Evolutionary conservation across 2,888 invertebrate species (phyloP).

Genomic region (Oxystoma pomonae): DNA sequence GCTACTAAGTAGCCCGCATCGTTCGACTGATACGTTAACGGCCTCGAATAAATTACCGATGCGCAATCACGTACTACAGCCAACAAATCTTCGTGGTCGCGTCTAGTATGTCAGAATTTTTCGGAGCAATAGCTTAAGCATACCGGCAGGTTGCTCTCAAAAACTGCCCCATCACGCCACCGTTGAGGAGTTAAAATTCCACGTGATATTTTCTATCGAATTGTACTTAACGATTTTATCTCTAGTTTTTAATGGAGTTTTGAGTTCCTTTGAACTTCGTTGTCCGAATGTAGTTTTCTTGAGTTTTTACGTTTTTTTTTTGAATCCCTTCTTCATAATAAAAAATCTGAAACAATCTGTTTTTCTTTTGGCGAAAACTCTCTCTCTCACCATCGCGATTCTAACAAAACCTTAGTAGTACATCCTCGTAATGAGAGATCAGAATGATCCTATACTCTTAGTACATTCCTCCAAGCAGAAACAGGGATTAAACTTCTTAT

Average conservation of each 20-base stretch:
- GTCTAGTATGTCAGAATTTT: constrained; percentile 34
- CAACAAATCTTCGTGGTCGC: constrained; percentile 31
- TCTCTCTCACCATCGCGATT: constrained; percentile 38
- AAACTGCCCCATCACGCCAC: constrained; percentile 47
- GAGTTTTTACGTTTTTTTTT: constrained; percentile 22
- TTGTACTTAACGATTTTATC: constrained; percentile 23
- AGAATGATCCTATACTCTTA: constrained; percentile 34
- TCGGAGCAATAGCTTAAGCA: constrained; percentile 40
- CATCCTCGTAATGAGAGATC: constrained; percentile 37
- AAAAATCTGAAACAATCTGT: no score
- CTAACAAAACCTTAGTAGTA: constrained; percentile 26
- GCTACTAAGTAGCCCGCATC: constrained; percentile 19
- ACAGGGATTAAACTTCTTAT: constrained; percentile 27
- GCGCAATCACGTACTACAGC: constrained; percentile 36
- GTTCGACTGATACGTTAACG: constrained; percentile 24
- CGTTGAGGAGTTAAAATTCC: constrained; percentile 41
- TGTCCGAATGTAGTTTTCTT: constrained; percentile 38
- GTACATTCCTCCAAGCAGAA: constrained; percentile 32
- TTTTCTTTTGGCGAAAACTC: constrained; percentile 6
- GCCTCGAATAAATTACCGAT: constrained; percentile 36
- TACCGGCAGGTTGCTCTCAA: constrained; percentile 43
- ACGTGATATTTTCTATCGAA: constrained; percentile 26
- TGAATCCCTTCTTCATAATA: constrained; percentile 7
- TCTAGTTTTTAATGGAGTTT: constrained; percentile 30
- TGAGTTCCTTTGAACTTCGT: constrained; percentile 42